Base-by-base conservation (phyloP, 2,888 invertebrate genomes). In the Toxonevra muliebris region DNA sequence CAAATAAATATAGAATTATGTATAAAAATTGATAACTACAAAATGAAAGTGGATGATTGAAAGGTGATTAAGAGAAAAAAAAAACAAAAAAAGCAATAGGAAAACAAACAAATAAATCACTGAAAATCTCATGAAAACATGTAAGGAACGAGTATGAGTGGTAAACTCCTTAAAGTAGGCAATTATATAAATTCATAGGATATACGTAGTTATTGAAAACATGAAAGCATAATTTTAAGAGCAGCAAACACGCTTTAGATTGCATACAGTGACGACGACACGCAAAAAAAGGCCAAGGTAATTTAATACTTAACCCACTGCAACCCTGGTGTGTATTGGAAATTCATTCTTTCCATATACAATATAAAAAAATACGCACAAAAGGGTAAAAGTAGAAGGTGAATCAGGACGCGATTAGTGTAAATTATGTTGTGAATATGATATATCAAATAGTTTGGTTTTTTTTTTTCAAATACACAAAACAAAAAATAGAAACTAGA, bases 361-460 rank as follows among this genome's bases (percentile, higher is more conserved):
- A 30, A 30, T 30, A 4, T 7, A 30, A 30, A 30, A 30, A 4
- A 30, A 7, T 30, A 30, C 30, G 30, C 7, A 30, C 30, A 30
- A 30, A 30, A 30, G 30, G 30, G 30, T 30, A 7, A 30, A 30
- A 7, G 30, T 7, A 4, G 30, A 30, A 30, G 30, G 2, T 30
- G 7, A 30, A 30, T 2, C 3, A 30, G 30, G 30, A 41, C 59
- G 59, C 59, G 58, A 65, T 43, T 65, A 65, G 59, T 50, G 59
- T 58, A 65, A 65, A 65, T 65, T 58, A 65, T 59, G 58, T 61
- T 58, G 57, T 58, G 68, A 65, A 61, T 65, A 58, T 68, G 68
- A 55, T 45, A 19, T 61, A 45, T 43, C 12, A 42, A 20, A 13
- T 61, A 20, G 13, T 20, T 13, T 41, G 19, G 30, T 58, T 50